Evolutionary conservation across 2,888 invertebrate genomes (phyloP), one percentile per base, ranked within the genome.

Genomic region (Patella pellucida): DNA sequence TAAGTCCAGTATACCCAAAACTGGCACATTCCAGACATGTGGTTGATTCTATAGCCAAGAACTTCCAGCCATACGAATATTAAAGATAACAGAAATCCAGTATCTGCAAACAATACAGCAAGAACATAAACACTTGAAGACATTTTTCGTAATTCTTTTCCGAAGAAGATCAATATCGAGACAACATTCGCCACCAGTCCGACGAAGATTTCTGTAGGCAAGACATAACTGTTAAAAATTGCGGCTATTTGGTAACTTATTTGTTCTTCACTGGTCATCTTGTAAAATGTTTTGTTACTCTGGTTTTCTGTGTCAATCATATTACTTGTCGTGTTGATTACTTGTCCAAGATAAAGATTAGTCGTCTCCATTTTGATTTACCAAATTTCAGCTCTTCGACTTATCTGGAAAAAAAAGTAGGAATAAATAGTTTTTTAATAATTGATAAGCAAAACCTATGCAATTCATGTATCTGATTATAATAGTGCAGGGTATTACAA

Each of bases 141-240:
- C 12, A 85, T 79, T 27, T 79, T 80, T 16, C 83, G 76, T 73
- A 85, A 78, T 41, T 79, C 81, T 50, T 81, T 83, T 3, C 75
- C 77, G n/a, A 79, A 41, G 67, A 85, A 83, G 19, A 83, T 78
- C 51, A 75, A 78, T 15, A 82, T 80, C 3, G 85, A 85, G 16
- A 79, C 67, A 12, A 79, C 67, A 69, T 85, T 85, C n/a, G 84
- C 85, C 11, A 83, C 56, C 3, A 85, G 73, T 3, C 85, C 85
- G 12, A 81, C 69, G 19, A 80, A 76, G 1, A 83, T 81, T 14
- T 85, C 82, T 4, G 80, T 51, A 0, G 84, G 85, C 3, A 82
- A 67, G 1, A 85, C 69, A 51, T 83, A 83, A 23, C 54, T 73
- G 71, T 81, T 78, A 11, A 84, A 69, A 15, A 83, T 72, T 23